Evolutionary conservation across 2,888 invertebrate genomes (phyloP), one percentile per base, ranked within the genome.

Genomic region (Sepiola atlantica): DNA sequence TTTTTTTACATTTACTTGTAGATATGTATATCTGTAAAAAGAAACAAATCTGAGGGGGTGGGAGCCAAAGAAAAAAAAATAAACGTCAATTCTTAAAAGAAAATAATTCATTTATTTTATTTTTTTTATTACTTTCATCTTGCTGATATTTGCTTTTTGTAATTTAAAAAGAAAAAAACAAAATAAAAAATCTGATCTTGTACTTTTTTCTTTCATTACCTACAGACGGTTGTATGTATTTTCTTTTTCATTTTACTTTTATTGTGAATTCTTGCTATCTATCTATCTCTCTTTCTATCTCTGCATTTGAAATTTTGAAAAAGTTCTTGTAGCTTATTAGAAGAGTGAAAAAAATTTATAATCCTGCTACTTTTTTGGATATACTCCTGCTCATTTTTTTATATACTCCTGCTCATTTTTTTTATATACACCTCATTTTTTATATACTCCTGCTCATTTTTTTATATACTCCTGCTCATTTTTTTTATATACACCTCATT

Each of bases 161-260:
- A 12, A 77, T 77, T n/a, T 16, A 77, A n/a, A n/a, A 77, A 14
- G n/a, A 77, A n/a, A 10, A 10, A n/a, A 77, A 77, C n/a, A 77
- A 77, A 77, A 77, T 45, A 45, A 61, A n/a, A 77, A 77, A 28
- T n/a, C n/a, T 77, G 14, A 54, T 20, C 54, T 92, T n/a, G 54
- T 20, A 24, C 32, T 91, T 91, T 32, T 92, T 54, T 92, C n/a
- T 28, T 54, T n/a, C 54, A 92, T 92, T 54, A 92, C 45, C 28
- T 21, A 54, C 92, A 92, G 92, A 92, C 54, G 92, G 92, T 92
- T 92, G 92, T 92, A 92, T 92, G 92, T 92, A 92, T 92, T 54
- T 45, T 45, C 45, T 45, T 45, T 92, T 92, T 28, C 28, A 92
- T 92, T 92, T 92, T 77, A 77, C n/a, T 77, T 77, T 12, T 77